phyloP scores from a whole-genome alignment of 2,888 invertebrate genomes.

The Acanthosepion lycidas region DNA sequence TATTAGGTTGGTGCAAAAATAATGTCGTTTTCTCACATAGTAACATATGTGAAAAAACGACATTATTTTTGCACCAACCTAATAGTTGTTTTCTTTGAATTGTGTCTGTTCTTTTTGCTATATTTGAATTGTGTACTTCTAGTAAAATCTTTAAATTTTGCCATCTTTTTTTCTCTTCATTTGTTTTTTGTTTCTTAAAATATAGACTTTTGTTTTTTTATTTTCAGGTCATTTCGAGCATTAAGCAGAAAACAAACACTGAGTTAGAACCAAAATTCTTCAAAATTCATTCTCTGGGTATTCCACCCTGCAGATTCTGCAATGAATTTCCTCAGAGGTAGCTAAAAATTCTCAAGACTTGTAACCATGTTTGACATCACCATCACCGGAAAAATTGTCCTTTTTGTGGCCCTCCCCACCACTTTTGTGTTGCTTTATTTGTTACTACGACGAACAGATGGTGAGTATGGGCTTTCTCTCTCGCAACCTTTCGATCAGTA shows the following conservation, averaged over 20 bases:
- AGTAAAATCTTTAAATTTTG: no score
- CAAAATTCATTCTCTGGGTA: background rate
- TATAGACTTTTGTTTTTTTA: background rate
- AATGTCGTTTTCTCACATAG: no score
- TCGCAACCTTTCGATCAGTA: no score
- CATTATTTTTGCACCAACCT: no score
- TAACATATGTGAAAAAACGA: no score
- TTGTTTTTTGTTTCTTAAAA: no score
- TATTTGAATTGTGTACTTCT: no score
- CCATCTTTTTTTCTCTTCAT: no score
- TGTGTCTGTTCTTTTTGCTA: no score
- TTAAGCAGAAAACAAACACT: background rate
- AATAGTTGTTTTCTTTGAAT: no score
- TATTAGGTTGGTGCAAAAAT: no score
- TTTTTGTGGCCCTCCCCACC: conserved; percentile 66
- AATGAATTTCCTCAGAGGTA: conserved; percentile 53
- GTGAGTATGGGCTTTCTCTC: conserved; percentile 50
- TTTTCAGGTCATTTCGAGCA: conserved; percentile 45
- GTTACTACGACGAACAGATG: conserved; percentile 60
- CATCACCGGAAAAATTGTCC: conserved; percentile 54
- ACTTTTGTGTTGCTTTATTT: conserved; percentile 64
- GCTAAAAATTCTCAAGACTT: conserved; percentile 37
- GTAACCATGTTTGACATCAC: conserved; percentile 47
- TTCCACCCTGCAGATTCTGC: background rate
- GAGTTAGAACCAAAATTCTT: background rate